Percentiles rank a stretch among this genome's conserved stretches.
Conservation (phyloP, 2,888 invertebrate species). For the Diabrotica balteata region DNA sequence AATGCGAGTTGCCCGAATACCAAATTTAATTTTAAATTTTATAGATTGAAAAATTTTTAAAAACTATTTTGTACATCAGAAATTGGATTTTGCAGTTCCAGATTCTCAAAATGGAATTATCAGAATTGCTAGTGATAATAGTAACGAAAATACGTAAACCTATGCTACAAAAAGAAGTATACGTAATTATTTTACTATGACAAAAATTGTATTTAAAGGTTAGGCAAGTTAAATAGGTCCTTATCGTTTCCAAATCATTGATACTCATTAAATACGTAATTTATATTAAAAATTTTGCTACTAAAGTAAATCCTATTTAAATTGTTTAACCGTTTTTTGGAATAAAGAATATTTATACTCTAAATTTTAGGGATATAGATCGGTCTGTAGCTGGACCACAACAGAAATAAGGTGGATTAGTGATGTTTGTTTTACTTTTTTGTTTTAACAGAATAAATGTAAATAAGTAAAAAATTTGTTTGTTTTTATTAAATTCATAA, state of each 20-base stretch:
- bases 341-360: conserved; percentile 51
- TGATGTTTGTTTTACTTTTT: too few relatives aligned
- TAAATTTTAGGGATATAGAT: conserved; percentile 50
- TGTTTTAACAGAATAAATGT: too few relatives aligned
- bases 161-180: conserved; percentile 59
- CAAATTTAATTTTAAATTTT: conserved; percentile 9
- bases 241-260: conserved; percentile 28
- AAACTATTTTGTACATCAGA: conserved; percentile 52
- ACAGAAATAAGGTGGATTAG: too few relatives aligned
- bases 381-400: conserved; percentile 1
- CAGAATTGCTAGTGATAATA: conserved; percentile 54
- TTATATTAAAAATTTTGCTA: conserved; percentile 28
- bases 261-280: conserved; percentile 26
- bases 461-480: too few relatives aligned
- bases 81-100: conserved; percentile 47
- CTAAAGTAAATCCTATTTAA: conserved; percentile 45
- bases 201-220: conserved; percentile 48
- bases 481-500: too few relatives aligned
- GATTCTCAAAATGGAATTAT: conserved; percentile 32
- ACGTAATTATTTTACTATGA: conserved; percentile 56
- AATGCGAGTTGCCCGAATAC: not conserved
- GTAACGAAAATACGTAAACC: conserved; percentile 58
- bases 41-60: conserved; percentile 23
- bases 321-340: conserved; percentile 49
- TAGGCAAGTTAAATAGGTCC: conserved; percentile 51